Evolutionary conservation across 2,888 invertebrate species (phyloP).

Genomic region (Agelastica alni): DNA sequence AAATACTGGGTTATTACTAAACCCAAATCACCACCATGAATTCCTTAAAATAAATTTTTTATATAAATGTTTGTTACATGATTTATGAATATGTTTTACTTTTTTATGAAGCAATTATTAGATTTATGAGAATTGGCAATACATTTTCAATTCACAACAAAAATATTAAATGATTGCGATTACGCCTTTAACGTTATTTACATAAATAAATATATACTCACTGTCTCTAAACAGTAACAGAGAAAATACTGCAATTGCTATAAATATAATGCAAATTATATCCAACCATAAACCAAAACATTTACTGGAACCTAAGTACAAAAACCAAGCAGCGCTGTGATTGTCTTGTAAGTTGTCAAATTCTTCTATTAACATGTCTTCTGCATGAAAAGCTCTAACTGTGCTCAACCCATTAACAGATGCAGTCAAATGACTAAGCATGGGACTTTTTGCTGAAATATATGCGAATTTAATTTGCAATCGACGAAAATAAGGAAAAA

Average conservation of each 20-base stretch:
- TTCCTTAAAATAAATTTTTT: constrained; percentile 53
- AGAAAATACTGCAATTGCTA: constrained; percentile 51
- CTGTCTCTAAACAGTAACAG: constrained; percentile 42
- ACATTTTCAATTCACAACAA: no score
- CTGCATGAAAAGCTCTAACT: constrained; percentile 72
- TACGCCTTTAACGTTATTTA: no score
- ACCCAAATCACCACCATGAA: constrained; percentile 75
- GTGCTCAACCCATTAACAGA: constrained; percentile 77
- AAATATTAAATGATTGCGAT: no score
- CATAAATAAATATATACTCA: constrained; percentile 26
- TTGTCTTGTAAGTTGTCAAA: constrained; percentile 67
- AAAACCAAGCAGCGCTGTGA: constrained; percentile 77
- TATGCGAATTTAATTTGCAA: no score
- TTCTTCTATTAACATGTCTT: constrained; percentile 64
- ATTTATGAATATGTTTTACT: no score
- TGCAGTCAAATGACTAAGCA: constrained; percentile 76
- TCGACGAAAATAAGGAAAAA: no score
- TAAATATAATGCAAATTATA: constrained; percentile 67
- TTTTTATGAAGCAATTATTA: no score
- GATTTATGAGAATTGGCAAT: no score
- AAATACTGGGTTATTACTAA: constrained; percentile 80
- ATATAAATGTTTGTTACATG: no score
- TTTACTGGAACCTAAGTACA: constrained; percentile 66
- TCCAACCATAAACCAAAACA: constrained; percentile 76
- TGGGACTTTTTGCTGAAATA: constrained; percentile 72